Evolutionary conservation across 2,888 invertebrate species (phyloP), one percentile per base, ranked within the genome.

Genomic region (Melipona beecheii): DNA sequence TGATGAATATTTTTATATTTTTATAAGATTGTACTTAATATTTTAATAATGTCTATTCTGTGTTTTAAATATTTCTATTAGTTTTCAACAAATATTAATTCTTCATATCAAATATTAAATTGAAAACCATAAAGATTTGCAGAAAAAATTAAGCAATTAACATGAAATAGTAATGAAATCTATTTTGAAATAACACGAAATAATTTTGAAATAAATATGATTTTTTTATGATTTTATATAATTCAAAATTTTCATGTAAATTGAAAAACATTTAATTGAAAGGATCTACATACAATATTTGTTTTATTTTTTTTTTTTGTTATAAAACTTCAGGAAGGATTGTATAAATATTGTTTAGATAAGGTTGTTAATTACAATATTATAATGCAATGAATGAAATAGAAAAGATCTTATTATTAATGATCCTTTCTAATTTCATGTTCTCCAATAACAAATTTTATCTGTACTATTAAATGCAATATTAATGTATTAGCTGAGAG

Each of bases 231-330:
- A 27, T 68, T 15, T 68, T 50, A 68, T 19, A 75, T 19, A 75
- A 60, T n/a, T 68, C 19, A 56, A 65, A 24, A 31, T 31, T 75
- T 65, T 69, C 21, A 56, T 84, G 84, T 86, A 84, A 86, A 81
- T 86, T 84, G 82, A 43, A 62, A 60, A 84, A 75, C 78, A 86
- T 77, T 69, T 72, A 69, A 82, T 77, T 64, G 56, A 54, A 80
- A 84, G 77, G 81, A 73, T 78, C 69, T 36, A 78, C 58, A 3
- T 9, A 58, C 5, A 27, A 24, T 21, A 52, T 5, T 52, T 65
- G 50, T 31, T 75, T 49, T 4, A 31, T 50, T 13, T 24, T 77
- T 15, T 71, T 60, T 52, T 43, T 64, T 36, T 24, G 19, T n/a
- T 54, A 24, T 49, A 11, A 50, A n/a, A 54, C 17, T 17, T 50